Percentiles rank a stretch among this genome's conserved stretches.
phyloP scores from a whole-genome alignment of 2,113 vertebrate species.

The Myocastor coypus region DNA sequence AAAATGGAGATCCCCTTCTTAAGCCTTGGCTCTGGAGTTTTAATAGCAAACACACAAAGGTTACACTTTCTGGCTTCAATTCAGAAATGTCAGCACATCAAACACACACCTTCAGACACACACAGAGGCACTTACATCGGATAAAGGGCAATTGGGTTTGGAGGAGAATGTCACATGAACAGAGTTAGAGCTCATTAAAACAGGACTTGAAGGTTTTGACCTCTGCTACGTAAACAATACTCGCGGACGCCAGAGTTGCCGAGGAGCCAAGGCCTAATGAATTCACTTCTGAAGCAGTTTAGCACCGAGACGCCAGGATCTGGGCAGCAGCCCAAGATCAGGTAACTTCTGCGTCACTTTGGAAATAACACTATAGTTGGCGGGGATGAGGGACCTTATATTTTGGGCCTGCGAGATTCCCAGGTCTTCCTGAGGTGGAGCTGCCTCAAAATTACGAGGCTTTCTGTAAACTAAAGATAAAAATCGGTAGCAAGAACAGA shows the following conservation, averaged over 20 bases:
- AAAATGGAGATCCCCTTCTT: constrained; percentile 46
- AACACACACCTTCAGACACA: constrained; percentile 54
- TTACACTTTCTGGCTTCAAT: constrained; percentile 62
- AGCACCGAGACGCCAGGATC: background rate
- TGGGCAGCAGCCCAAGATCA: background rate
- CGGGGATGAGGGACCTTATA: background rate
- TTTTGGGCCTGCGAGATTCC: constrained; percentile 40
- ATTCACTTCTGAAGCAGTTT: background rate
- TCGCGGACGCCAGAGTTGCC: constrained; percentile 57
- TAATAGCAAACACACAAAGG: constrained; percentile 74
- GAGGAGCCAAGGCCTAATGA: background rate
- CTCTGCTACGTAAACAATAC: constrained; percentile 60
- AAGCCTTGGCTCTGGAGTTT: constrained; percentile 57
- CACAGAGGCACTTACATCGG: constrained; percentile 27
- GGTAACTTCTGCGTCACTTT: background rate
- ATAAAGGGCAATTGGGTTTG: constrained; percentile 67
- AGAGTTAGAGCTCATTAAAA: constrained; percentile 67
- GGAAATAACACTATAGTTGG: background rate
- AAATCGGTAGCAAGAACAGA: constrained; percentile 71
- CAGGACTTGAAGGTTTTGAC: constrained; percentile 42
- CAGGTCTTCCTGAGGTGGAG: constrained; percentile 11
- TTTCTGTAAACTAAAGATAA: constrained; percentile 73
- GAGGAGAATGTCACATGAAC: constrained; percentile 57
- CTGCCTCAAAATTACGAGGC: constrained; percentile 62
- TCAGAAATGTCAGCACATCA: constrained; percentile 78